Evolutionary conservation across 2,888 invertebrate species (phyloP).

Genomic region (Hoplodrina blanda): DNA sequence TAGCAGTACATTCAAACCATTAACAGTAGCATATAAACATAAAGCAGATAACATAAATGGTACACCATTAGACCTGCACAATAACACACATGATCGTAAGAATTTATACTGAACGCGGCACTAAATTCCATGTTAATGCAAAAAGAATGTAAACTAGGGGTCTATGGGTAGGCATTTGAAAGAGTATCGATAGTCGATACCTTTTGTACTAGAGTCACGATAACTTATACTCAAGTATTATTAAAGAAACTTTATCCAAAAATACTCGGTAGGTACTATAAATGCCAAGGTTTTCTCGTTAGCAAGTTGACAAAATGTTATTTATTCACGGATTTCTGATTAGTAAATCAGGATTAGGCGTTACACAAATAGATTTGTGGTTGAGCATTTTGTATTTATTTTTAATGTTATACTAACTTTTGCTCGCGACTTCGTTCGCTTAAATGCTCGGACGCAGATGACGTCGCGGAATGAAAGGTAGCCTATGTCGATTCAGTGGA

Average conservation of each 20-base stretch:
- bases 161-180: conserved; percentile 12
- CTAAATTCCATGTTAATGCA: conserved; percentile 51
- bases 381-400: neutral
- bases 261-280: conserved; percentile 1
- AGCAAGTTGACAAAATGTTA: neutral
- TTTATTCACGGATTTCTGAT: conserved; percentile 3
- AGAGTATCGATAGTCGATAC: conserved; percentile 15
- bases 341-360: conserved; percentile 1
- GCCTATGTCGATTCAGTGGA: too few species aligned
- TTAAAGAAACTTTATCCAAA: conserved; percentile 11
- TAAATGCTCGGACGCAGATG: too few species aligned
- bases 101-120: conserved; percentile 56
- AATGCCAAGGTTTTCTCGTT: neutral
- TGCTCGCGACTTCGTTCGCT: too few species aligned
- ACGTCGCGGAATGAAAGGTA: too few species aligned
- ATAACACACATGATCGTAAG: conserved; percentile 46
- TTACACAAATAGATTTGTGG: neutral
- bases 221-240: conserved; percentile 2
- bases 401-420: too few species aligned
- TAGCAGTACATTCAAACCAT: conserved; percentile 40
- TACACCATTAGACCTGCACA: conserved; percentile 49
- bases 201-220: conserved; percentile 17
- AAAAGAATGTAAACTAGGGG: conserved; percentile 53
- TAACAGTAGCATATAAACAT: conserved; percentile 41
- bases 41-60: conserved; percentile 46